A percentile compares a stretch with the other conserved stretches of the same genome.
These are phyloP conservation scores for Zaprionus bogoriensis DNA, from an alignment of 2,888 invertebrate species.

Conservation along the genomic window DNA sequence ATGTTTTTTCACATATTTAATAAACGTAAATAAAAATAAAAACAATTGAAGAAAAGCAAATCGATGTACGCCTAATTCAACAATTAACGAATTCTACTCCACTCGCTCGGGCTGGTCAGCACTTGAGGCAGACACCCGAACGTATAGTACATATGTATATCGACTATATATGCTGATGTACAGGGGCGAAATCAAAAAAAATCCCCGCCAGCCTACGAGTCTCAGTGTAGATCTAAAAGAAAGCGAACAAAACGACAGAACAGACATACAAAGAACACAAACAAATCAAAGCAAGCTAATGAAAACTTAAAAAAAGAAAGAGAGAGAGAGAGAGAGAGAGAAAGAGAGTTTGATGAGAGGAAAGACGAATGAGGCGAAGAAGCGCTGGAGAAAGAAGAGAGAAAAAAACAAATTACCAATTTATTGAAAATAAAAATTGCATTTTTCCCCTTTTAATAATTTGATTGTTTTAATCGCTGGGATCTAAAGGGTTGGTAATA, in stretches of 20 bases:
- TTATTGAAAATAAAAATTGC: conserved; percentile 66
- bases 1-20: conserved; percentile 63
- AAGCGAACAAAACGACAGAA: background rate
- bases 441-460: conserved; percentile 64
- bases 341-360: background rate
- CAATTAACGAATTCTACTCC: conserved; percentile 7
- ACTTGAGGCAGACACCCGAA: background rate
- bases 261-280: background rate
- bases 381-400: conserved; percentile 17
- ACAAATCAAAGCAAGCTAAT: conserved; percentile 10
- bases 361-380: background rate
- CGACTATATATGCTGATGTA: conserved; percentile 16
- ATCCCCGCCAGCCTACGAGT: conserved; percentile 4
- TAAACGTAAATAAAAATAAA: conserved; percentile 37
- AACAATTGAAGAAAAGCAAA: conserved; percentile 10
- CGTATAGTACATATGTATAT: conserved; percentile 1
- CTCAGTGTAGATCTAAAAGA: conserved; percentile 10
- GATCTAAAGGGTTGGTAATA: too few species aligned
- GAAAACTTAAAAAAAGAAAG: background rate
- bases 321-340: conserved; percentile 13
- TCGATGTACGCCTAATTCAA: conserved; percentile 25
- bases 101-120: conserved; percentile 8
- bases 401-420: conserved; percentile 36
- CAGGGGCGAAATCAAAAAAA: conserved; percentile 7
- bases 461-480: too few species aligned